phyloP scores from a whole-genome alignment of 2,797 vertebrate species.

The Hozukius guyotensis region DNA sequence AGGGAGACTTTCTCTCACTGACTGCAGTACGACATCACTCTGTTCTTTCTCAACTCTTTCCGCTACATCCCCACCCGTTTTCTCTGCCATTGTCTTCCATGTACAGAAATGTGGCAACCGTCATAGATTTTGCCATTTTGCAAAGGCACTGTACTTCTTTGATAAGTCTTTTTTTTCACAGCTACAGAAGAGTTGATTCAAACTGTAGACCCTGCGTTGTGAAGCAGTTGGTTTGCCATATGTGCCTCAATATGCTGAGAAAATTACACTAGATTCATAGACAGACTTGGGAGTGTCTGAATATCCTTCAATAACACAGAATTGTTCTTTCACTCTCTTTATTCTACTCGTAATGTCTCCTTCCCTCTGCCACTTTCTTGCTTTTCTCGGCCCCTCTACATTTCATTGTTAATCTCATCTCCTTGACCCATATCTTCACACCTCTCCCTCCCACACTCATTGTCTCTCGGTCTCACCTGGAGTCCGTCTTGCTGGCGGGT shows the following conservation, averaged over 20 bases:
- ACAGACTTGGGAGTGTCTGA: not conserved
- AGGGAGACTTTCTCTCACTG: not conserved
- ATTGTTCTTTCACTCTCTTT: not conserved
- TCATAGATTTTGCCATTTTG: not conserved
- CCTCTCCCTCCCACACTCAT: not conserved
- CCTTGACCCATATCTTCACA: not conserved
- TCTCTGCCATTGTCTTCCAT: not conserved
- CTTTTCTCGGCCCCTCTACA: not conserved
- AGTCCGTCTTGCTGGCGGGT: conserved; percentile 85
- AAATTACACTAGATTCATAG: not conserved
- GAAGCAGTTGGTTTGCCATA: not conserved
- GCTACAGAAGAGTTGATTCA: not conserved
- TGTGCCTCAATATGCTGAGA: not conserved
- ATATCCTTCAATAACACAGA: not conserved
- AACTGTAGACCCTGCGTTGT: not conserved
- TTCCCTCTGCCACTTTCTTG: not conserved
- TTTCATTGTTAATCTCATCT: not conserved
- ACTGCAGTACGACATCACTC: not conserved
- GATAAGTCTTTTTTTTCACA: not conserved
- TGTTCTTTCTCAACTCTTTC: not conserved
- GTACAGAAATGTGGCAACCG: not conserved
- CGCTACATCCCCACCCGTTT: not conserved
- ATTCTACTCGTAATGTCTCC: not conserved
- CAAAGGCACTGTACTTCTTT: not conserved
- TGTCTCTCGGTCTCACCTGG: conserved; percentile 83